phyloP scores from a whole-genome alignment of 1,140 invertebrate species.

The Cardiocondyla obscurior region DNA sequence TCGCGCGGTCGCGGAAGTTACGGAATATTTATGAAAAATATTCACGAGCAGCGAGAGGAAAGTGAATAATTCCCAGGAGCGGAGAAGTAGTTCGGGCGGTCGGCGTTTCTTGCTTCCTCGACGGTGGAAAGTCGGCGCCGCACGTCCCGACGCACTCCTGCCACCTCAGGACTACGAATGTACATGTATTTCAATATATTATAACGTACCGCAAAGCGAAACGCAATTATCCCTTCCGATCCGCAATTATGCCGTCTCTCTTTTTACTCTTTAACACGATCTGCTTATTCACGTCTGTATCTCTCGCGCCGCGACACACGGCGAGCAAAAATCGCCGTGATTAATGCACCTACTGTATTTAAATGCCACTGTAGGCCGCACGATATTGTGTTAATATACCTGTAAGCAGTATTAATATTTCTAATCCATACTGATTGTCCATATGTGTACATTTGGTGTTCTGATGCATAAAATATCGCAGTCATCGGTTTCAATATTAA shows the following conservation, averaged over 20 bases:
- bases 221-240: slow-evolving; percentile 58
- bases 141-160: background rate
- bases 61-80: slow-evolving; percentile 62
- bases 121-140: slow-evolving; percentile 23
- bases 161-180: slow-evolving; percentile 36
- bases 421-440: background rate
- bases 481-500: no score
- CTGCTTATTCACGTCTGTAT: background rate
- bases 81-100: background rate
- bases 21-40: slow-evolving; percentile 72
- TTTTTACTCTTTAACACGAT: background rate
- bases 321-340: background rate
- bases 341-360: background rate
- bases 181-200: slow-evolving; percentile 71
- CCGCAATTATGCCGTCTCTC: slow-evolving; percentile 28
- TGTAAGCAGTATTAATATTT: background rate
- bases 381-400: background rate
- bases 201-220: slow-evolving; percentile 37
- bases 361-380: background rate
- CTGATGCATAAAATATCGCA: background rate
- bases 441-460: no score
- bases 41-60: slow-evolving; percentile 57
- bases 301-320: background rate
- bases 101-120: slow-evolving; percentile 50
- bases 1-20: slow-evolving; percentile 53